phyloP scores from a whole-genome alignment of 2,888 invertebrate genomes.

The Pterostichus madidus region DNA sequence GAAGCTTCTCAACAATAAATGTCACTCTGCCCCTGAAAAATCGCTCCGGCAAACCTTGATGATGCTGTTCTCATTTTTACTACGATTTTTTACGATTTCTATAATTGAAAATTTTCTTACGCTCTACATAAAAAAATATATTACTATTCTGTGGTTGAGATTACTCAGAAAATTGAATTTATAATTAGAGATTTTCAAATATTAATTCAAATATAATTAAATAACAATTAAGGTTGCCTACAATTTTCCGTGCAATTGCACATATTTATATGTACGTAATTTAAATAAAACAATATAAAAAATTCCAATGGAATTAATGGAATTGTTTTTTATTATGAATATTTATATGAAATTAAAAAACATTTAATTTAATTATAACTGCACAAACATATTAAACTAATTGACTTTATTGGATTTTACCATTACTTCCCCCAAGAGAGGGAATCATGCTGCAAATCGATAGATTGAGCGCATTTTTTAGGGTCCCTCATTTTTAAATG shows the following conservation, averaged over 20 bases:
- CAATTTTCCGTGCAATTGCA: not conserved
- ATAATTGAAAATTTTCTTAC: constrained; percentile 31
- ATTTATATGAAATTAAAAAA: not conserved
- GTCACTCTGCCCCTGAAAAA: constrained; percentile 49
- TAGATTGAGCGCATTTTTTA: no score
- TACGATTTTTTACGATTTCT: constrained; percentile 41
- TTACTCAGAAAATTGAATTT: no score
- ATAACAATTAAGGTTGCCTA: not conserved
- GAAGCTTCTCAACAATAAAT: constrained; percentile 47
- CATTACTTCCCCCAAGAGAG: no score
- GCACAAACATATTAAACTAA: no score
- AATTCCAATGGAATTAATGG: not conserved
- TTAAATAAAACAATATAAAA: not conserved
- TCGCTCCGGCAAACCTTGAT: constrained; percentile 1
- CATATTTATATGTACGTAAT: not conserved
- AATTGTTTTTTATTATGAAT: not conserved
- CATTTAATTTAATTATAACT: no score
- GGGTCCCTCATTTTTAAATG: no score
- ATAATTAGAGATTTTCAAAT: not conserved
- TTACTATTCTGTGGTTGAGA: not conserved
- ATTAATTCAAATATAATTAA: not conserved
- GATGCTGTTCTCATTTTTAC: constrained; percentile 11
- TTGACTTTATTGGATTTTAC: no score
- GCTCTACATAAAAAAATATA: not conserved
- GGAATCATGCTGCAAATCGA: no score